Conservation (phyloP, 2,797 vertebrate genomes). For the Brachyrhaphis roseni region DNA sequence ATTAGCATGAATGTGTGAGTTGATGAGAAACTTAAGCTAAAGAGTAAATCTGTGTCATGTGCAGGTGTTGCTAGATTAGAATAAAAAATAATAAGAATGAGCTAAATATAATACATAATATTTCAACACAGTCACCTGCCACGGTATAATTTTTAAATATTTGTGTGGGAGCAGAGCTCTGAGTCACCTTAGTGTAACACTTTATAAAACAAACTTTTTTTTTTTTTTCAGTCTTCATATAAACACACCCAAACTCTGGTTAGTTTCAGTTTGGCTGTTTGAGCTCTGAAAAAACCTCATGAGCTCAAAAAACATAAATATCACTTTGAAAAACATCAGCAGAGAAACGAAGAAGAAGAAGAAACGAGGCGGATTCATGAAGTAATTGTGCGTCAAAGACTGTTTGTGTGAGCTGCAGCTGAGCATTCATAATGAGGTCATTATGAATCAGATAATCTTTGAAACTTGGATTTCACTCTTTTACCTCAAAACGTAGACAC, state of each 20-base stretch:
- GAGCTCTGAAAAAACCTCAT: neutral
- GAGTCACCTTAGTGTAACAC: neutral
- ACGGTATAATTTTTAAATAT: constrained; percentile 10
- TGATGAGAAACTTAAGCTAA: neutral
- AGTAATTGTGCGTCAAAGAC: neutral
- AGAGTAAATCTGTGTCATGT: neutral
- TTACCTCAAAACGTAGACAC: too few species aligned
- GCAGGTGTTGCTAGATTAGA: neutral
- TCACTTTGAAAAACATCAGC: neutral
- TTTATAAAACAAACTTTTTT: too few species aligned
- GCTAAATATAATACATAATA: neutral
- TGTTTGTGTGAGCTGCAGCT: neutral
- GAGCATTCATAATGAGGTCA: neutral
- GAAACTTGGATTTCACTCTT: neutral
- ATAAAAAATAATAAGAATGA: neutral
- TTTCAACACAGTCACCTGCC: neutral
- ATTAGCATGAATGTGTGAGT: neutral
- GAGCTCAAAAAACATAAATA: too few species aligned
- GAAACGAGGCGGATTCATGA: neutral
- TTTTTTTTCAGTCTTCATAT: neutral
- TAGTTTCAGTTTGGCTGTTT: neutral
- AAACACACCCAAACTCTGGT: constrained; percentile 6
- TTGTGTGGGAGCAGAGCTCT: constrained; percentile 15
- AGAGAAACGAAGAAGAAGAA: neutral
- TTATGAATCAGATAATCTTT: neutral